Percentiles rank a stretch among this genome's conserved stretches.
phyloP scores from a whole-genome alignment of 2,797 vertebrate genomes.

The Parauchenoglanis ngamensis region DNA sequence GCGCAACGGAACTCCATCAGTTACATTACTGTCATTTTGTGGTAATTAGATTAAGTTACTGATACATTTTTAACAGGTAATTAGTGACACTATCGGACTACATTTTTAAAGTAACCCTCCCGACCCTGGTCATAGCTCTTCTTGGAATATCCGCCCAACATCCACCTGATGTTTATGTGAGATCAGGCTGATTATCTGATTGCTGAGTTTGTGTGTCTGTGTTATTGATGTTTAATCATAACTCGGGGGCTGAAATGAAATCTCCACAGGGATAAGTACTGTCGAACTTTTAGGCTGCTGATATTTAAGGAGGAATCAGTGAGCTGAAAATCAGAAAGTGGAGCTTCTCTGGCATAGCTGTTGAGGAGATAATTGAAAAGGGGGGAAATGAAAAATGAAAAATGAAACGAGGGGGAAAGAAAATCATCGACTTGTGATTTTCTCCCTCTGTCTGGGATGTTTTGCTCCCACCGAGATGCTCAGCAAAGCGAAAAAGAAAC shows the following conservation, averaged over 20 bases:
- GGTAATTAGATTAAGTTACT: too few species aligned
- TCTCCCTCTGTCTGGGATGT: conserved; percentile 25
- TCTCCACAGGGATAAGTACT: conserved; percentile 10
- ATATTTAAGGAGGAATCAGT: conserved; percentile 23
- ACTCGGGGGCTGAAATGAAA: not conserved
- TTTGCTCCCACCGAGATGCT: conserved; percentile 20
- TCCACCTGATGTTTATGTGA: not conserved
- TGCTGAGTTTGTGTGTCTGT: not conserved
- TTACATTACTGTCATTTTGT: too few species aligned
- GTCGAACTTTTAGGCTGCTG: conserved; percentile 1
- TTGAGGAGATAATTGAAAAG: conserved; percentile 45
- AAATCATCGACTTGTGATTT: conserved; percentile 26
- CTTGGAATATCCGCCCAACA: not conserved
- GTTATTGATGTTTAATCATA: not conserved
- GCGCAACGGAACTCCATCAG: too few species aligned
- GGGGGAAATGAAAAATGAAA: conserved; percentile 53
- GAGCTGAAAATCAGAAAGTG: conserved; percentile 30
- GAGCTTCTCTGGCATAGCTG: conserved; percentile 25
- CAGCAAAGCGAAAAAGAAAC: conserved; percentile 30
- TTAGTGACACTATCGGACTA: too few species aligned
- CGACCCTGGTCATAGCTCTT: too few species aligned
- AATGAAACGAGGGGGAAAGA: conserved; percentile 12
- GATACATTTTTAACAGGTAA: too few species aligned
- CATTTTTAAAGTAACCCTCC: too few species aligned
- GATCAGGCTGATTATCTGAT: not conserved